These are phyloP conservation scores for Eueremaeus valkanovi DNA, from an alignment of 2,888 invertebrate genomes.

Conservation along the genomic window DNA sequence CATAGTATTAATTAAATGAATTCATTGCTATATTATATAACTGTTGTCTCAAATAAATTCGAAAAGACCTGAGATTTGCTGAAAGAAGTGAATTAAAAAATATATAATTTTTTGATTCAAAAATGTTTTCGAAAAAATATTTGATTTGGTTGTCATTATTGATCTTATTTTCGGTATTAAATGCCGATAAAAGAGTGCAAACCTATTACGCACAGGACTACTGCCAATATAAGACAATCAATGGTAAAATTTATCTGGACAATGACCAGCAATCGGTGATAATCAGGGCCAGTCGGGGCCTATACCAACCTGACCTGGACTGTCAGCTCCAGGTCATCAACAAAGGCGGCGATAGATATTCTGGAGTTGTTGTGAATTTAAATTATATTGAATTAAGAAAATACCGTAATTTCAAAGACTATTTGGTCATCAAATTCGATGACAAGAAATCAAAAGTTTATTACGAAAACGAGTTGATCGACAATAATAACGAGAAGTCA, in stretches of 20 bases:
- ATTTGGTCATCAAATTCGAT: conserved; percentile 13
- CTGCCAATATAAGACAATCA: background rate
- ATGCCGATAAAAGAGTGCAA: background rate
- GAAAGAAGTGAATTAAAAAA: no score
- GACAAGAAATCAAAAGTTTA: conserved; percentile 1
- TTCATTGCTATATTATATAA: background rate
- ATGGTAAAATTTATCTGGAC: background rate
- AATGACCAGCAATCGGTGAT: background rate
- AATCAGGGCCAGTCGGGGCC: background rate
- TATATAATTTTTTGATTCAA: no score
- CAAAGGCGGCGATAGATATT: background rate
- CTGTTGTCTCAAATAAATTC: background rate
- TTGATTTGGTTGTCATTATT: background rate
- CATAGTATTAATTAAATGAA: background rate
- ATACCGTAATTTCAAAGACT: background rate
- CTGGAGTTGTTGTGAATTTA: background rate
- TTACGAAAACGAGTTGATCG: background rate
- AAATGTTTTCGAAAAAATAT: background rate
- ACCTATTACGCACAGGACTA: conserved; percentile 1
- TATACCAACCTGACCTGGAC: conserved; percentile 2
- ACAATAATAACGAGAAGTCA: background rate
- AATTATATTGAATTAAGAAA: conserved; percentile 4
- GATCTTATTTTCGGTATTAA: background rate
- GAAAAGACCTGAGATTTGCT: background rate
- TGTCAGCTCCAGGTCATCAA: background rate